A percentile compares a stretch with the other conserved stretches of the same genome.
Evolutionary conservation across 2,888 invertebrate genomes (phyloP).

Genomic region (Schizotus pectinicornis): DNA sequence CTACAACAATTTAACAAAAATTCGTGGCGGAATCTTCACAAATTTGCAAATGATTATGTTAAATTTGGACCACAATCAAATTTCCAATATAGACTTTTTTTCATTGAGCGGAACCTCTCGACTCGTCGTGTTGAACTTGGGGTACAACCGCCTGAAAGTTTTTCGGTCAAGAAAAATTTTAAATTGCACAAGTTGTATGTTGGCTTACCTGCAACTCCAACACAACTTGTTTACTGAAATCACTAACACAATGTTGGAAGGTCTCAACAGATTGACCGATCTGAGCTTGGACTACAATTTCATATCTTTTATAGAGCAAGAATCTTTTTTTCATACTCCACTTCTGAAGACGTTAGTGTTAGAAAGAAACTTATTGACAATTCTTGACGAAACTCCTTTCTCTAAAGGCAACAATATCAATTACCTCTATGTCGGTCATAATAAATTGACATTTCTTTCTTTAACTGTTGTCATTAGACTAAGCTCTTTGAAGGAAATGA

Average conservation of each 20-base stretch:
- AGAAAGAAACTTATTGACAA: slow-evolving; percentile 26
- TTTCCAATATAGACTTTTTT: slow-evolving; percentile 14
- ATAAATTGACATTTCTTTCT: slow-evolving; percentile 29
- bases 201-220: slow-evolving; percentile 25
- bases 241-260: slow-evolving; percentile 23
- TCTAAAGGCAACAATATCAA: slow-evolving; percentile 11
- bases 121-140: slow-evolving; percentile 17
- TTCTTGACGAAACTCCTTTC: slow-evolving; percentile 24
- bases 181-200: slow-evolving; percentile 5
- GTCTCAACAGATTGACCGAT: slow-evolving; percentile 14
- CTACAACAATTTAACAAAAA: slow-evolving; percentile 19
- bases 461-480: slow-evolving; percentile 26
- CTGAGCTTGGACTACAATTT: slow-evolving; percentile 28
- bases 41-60: slow-evolving; percentile 15
- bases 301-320: slow-evolving; percentile 27
- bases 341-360: slow-evolving; percentile 16
- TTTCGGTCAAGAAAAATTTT: slow-evolving; percentile 18
- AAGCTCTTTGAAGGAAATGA: slow-evolving; percentile 19
- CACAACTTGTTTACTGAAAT: slow-evolving; percentile 24
- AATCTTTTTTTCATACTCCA: slow-evolving; percentile 27
- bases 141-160: slow-evolving; percentile 17
- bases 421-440: slow-evolving; percentile 28
- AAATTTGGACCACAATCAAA: slow-evolving; percentile 19
- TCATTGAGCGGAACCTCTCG: slow-evolving; percentile 21
- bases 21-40: slow-evolving; percentile 11